Conservation (phyloP, 2,113 vertebrate genomes). For the Zosterops lateralis region DNA sequence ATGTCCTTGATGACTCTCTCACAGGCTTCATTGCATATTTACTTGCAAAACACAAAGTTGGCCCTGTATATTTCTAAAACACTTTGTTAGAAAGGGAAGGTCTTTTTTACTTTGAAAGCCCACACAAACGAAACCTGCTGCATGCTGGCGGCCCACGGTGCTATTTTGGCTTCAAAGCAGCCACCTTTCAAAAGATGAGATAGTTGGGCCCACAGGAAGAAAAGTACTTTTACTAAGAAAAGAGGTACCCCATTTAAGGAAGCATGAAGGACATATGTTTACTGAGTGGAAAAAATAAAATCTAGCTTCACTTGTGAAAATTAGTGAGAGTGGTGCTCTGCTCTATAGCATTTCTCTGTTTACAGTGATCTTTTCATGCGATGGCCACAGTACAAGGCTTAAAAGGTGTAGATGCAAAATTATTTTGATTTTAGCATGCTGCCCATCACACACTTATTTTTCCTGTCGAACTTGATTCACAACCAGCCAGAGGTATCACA, state of each 20-base stretch:
- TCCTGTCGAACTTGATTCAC: neutral
- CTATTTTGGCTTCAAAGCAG: conserved; percentile 13
- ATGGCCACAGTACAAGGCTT: neutral
- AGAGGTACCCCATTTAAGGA: neutral
- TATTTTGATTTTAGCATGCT: neutral
- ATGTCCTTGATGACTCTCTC: neutral
- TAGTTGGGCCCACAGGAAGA: neutral
- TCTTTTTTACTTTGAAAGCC: neutral
- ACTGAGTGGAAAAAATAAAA: neutral
- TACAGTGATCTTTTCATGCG: neutral
- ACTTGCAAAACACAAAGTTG: neutral
- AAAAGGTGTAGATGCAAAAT: neutral
- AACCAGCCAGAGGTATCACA: neutral
- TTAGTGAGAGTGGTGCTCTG: neutral
- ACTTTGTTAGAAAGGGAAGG: neutral
- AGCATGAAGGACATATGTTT: neutral
- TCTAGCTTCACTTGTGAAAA: neutral
- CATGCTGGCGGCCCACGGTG: neutral
- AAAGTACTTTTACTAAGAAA: neutral
- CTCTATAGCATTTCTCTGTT: neutral
- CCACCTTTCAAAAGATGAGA: neutral
- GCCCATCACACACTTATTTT: neutral
- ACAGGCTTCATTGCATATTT: neutral
- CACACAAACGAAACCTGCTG: neutral
- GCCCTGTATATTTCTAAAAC: neutral